Percentiles rank a stretch among this genome's conserved stretches.
Conservation (phyloP, 2,113 vertebrate species). For the Oncorhynchus masou region DNA sequence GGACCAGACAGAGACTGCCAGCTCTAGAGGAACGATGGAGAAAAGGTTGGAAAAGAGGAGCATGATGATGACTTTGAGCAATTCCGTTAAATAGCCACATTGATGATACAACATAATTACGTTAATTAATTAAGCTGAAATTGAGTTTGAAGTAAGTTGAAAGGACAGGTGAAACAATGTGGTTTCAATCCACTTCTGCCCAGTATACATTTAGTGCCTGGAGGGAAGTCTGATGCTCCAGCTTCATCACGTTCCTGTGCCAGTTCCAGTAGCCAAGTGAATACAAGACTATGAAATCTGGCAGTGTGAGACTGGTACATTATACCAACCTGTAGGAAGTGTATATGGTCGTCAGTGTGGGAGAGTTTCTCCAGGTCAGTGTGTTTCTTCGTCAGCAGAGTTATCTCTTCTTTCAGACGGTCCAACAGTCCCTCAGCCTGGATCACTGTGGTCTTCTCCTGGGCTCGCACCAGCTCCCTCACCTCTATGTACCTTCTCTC, state of each 20-base stretch:
- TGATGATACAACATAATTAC: neutral
- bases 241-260: too few relatives aligned
- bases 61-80: neutral
- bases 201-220: neutral
- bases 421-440: slow-evolving; percentile 58
- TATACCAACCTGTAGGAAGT: slow-evolving; percentile 72
- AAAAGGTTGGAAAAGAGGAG: slow-evolving; percentile 2
- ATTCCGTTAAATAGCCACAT: neutral
- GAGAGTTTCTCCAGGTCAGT: slow-evolving; percentile 74
- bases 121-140: neutral
- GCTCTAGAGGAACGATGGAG: slow-evolving; percentile 48
- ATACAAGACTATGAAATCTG: too few relatives aligned
- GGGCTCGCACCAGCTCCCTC: slow-evolving; percentile 69
- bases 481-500: slow-evolving; percentile 72
- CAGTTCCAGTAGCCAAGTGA: too few relatives aligned
- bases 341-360: slow-evolving; percentile 76
- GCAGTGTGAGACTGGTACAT: neutral
- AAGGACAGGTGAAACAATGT: too few relatives aligned
- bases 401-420: slow-evolving; percentile 74
- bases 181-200: neutral
- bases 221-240: neutral
- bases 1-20: slow-evolving; percentile 76
- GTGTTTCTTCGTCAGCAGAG: slow-evolving; percentile 71
- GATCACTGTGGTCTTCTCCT: slow-evolving; percentile 60
- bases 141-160: too few relatives aligned